Base-by-base conservation (phyloP, 2,888 invertebrate species). In the Drosophila tanythrix region DNA sequence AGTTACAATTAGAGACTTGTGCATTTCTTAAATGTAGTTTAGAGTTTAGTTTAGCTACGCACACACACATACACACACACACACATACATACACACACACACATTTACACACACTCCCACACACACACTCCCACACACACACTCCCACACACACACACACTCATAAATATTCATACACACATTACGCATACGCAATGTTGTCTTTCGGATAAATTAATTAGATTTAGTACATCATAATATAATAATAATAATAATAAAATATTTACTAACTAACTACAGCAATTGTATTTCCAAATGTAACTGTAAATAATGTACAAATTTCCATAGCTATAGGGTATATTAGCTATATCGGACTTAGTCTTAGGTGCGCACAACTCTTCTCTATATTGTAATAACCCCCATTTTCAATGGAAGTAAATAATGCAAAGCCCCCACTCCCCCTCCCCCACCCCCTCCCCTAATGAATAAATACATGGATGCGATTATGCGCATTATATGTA, bases 301-400 rank as follows among this genome's bases (percentile, higher is more conserved):
- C 52, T 91, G 90, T 90, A 90, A 89, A 90, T 91, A 90, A 88
- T 90, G 90, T 90, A 90, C 90, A 90, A 91, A 90, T 88, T 86
- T 88, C 78, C 78, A 78, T 88, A 90, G 90, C 76, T 88, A 74
- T 88, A 88, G 89, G 84, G 29, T 57, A 68, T 68, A 57, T 57
- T 57, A 43, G 53, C 21, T 48, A n/a, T 52, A 67, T 67, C 57
- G 67, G 68, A 51, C 67, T 43, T 68, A 68, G 67, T 67, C 51
- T 68, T 68, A 68, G 67, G 68, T 51, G 57, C 68, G 40, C 68
- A 74, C 62, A 76, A 74, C 66, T 66, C 25, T 68, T 69, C 69
- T 68, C 75, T 72, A 72, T 72, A 78, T 74, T 77, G 82, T 79
- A 83, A 76, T 72, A 85, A 69, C 56, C 66, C 66, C 71, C 50